Conservation (phyloP, 2,888 invertebrate species). For the Tridacna crocea region DNA sequence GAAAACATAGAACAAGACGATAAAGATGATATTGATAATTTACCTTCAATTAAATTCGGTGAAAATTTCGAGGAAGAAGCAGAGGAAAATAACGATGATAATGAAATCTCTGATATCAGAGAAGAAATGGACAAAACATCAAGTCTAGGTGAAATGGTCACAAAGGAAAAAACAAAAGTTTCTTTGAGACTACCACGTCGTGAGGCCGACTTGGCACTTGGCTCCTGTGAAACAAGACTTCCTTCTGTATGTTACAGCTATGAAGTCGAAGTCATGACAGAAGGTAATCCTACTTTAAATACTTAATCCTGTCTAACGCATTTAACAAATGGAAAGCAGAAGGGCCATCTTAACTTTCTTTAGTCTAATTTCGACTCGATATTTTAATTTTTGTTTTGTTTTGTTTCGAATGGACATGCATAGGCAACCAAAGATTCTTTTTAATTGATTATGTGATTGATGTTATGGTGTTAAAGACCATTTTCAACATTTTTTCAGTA, state of each 20-base stretch:
- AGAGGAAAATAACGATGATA: slow-evolving; percentile 3
- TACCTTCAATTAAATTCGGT: background rate
- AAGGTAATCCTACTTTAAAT: slow-evolving; percentile 52
- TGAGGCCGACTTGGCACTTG: slow-evolving; percentile 58
- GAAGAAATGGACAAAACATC: background rate
- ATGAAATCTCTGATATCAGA: slow-evolving; percentile 11
- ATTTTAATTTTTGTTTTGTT: no score
- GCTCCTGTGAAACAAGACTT: slow-evolving; percentile 62
- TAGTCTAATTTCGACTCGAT: no score
- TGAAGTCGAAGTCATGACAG: slow-evolving; percentile 68
- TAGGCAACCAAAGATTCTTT: no score
- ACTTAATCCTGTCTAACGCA: no score
- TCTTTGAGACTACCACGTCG: slow-evolving; percentile 24
- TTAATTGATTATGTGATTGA: no score
- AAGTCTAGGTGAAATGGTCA: slow-evolving; percentile 3
- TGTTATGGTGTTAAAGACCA: no score
- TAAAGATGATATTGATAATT: background rate
- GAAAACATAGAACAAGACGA: background rate
- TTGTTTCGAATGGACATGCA: no score
- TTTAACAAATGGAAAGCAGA: no score
- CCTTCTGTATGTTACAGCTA: slow-evolving; percentile 73
- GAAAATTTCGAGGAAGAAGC: slow-evolving; percentile 8
- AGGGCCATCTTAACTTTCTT: no score
- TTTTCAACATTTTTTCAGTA: no score
- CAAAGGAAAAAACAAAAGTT: background rate